Base-by-base conservation (phyloP, 92 coral and sea anemone species). In the Phenganax marumi region DNA sequence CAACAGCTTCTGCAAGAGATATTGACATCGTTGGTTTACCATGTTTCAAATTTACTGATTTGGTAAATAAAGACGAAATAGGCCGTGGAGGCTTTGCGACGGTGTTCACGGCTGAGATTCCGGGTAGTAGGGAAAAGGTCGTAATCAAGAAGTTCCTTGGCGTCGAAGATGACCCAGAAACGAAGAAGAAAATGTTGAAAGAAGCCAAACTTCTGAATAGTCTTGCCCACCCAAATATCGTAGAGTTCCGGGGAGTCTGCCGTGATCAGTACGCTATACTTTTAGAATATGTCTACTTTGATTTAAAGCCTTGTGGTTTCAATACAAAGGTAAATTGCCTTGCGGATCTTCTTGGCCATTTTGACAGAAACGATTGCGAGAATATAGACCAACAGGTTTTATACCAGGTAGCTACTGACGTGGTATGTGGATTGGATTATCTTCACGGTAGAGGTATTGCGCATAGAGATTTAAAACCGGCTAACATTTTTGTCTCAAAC, bases 281-380 rank as follows among this genome's bases (percentile, higher is more conserved):
- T 2, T 16, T 86, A 52, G 89, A 86, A 52, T 63, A 80, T 63
- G 81, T 69, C 6, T 62, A 86, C 50, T 86, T 86, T 65, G 86
- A 86, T 60, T 75, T 86, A 14, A 70, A 21, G 43, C 89, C 89
- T 8, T 86, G 81, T 66, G 79, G 89, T 12, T n/a, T 66, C 52
- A 58, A 66, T 14, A 10, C 65, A 7, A 56, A 26, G 61, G 86
- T 82, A 3, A 86, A 85, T 79, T 62, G 75, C 63, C 86, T 86
- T 9, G 83, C 78, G 6, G 83, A 74, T 18, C 72, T 86, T 64
- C 71, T 77, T 23, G 6, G 49, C 3, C 50, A 77, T 14, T 77
- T 77, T 10, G 81, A 77, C 70, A 57, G 17, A 39, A 46, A 8
- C 0, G 50, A 57, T 33, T 77, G 81, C 56, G 69, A 68, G 0